A percentile compares a stretch with the other conserved stretches of the same genome.
Conservation (phyloP, 2,113 vertebrate genomes). For the Eolophus roseicapilla region DNA sequence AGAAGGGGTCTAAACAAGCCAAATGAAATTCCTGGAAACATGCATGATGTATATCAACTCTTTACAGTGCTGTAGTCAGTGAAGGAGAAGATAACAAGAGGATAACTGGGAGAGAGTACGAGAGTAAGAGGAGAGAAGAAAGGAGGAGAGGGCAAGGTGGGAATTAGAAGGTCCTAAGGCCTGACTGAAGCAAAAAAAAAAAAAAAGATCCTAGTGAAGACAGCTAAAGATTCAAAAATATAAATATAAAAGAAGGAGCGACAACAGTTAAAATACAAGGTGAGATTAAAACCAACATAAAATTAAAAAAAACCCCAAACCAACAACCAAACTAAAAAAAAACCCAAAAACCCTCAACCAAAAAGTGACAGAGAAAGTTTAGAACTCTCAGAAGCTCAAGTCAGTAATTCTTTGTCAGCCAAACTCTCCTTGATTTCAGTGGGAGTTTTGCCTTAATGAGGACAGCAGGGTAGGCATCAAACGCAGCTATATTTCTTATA, state of each 20-base stretch:
- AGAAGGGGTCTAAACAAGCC: neutral
- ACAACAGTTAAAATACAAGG: neutral
- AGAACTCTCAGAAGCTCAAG: neutral
- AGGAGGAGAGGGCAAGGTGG: neutral
- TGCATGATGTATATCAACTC: neutral
- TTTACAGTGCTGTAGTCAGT: neutral
- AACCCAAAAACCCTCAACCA: neutral
- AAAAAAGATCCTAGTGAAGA: neutral
- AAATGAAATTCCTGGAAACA: neutral
- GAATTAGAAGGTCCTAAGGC: neutral
- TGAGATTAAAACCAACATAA: neutral
- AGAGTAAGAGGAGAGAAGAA: neutral
- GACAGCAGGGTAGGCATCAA: conserved; percentile 1
- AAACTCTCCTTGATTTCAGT: conserved; percentile 7
- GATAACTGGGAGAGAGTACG: neutral
- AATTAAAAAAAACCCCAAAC: accelerated
- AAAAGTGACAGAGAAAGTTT: neutral
- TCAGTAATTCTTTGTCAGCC: neutral
- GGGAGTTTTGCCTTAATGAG: conserved; percentile 40
- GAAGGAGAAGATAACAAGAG: neutral
- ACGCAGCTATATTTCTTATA: neutral
- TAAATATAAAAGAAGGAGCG: neutral
- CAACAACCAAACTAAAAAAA: neutral
- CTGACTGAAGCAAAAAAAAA: neutral
- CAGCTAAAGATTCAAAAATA: neutral